Base-by-base conservation (phyloP, 2,797 vertebrate species). In the Denticeps clupeoides region DNA sequence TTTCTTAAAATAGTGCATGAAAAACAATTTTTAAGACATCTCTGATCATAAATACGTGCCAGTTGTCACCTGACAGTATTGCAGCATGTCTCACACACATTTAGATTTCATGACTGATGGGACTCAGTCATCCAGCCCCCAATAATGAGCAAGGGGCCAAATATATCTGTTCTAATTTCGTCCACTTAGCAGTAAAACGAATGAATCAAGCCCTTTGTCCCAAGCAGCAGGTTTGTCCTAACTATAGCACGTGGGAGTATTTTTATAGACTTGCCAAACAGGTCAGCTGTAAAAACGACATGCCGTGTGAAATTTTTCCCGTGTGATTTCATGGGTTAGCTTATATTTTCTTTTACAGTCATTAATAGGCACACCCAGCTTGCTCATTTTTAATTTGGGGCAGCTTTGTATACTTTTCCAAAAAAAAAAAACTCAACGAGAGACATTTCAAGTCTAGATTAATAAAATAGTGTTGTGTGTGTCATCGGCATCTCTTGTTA, bases 241-340 rank as follows among this genome's bases (percentile, higher is more conserved):
- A 24, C 45, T 35, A 47, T 37, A 47, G 21, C 13, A 15, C 7
- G 21, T 13, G 26, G 23, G 16, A 33, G 37, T 37, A 37, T 18
- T 25, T 35, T 37, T 22, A 23, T 7, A 12, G 22, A 12, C 8
- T 8, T 37, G 32, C 45, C 31, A 25, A 35, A 35, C 32, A 47
- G 45, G 45, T 37, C 47, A 47, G 32, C 31, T 47, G 25, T 47
- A 47, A 47, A n/a, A 47, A 47, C 31, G 46, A 46, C 25, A 47
- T 47, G 22, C 45, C 25, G 31, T 37, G 45, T 23, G 27, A 47
- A 37, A 22, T 47, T 10, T 29, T 37, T 47, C 32, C 21, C 28
- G 3, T 15, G n/a, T 16, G 31, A 47, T 25, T 47, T 19, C 33
- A 16, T 33, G 24, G 22, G 22, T 35, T 47, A 35, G 22, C 21